Conservation (phyloP, 2,888 invertebrate species). For the Buathra laborator region DNA sequence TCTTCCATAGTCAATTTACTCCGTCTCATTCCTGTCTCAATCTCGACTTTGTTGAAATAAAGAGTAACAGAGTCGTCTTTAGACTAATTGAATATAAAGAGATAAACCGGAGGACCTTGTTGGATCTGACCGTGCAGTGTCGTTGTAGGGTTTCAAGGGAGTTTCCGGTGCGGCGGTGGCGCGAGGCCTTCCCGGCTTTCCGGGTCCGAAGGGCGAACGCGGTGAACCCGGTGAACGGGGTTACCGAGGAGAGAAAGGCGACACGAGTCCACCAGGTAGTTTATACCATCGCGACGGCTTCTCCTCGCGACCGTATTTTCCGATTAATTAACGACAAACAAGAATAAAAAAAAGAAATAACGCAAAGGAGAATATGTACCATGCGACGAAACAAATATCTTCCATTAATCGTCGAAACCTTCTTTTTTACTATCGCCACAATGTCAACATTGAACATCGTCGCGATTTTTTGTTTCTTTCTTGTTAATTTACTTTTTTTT, state of each 20-base stretch:
- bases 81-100: slow-evolving; percentile 65
- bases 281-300: slow-evolving; percentile 61
- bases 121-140: slow-evolving; percentile 82
- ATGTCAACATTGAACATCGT: not conserved
- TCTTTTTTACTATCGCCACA: not conserved
- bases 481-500: not conserved
- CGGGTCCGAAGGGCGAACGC: slow-evolving; percentile 87
- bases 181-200: slow-evolving; percentile 88
- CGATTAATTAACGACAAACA: slow-evolving; percentile 31
- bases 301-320: slow-evolving; percentile 47
- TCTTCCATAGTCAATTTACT: slow-evolving; percentile 51
- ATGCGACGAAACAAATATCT: slow-evolving; percentile 6
- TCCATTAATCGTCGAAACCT: not conserved
- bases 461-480: slow-evolving; percentile 17
- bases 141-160: slow-evolving; percentile 86
- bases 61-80: slow-evolving; percentile 64
- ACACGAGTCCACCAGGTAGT: slow-evolving; percentile 87
- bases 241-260: slow-evolving; percentile 89
- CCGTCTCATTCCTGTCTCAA: slow-evolving; percentile 39
- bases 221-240: slow-evolving; percentile 88
- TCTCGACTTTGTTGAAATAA: slow-evolving; percentile 43
- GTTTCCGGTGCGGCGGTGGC: slow-evolving; percentile 87
- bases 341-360: slow-evolving; percentile 13
- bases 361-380: slow-evolving; percentile 3
- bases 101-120: slow-evolving; percentile 81